A percentile compares a stretch with the other conserved stretches of the same genome.
Evolutionary conservation across 2,888 invertebrate species (phyloP).

Genomic region (Chrysotoxum bicinctum): DNA sequence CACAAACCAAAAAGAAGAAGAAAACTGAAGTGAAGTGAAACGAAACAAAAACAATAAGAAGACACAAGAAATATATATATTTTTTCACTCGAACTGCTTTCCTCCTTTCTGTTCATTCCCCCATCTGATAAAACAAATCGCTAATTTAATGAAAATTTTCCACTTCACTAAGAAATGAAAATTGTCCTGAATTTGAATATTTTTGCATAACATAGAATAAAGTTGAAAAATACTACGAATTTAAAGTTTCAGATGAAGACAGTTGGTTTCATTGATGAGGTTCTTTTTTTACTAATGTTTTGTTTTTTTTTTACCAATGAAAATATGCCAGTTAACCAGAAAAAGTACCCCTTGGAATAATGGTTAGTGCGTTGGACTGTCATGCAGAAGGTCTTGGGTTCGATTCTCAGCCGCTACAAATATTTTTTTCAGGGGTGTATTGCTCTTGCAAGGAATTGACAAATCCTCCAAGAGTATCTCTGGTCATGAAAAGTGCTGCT

Average conservation of each 20-base stretch:
- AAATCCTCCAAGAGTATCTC: too few species aligned
- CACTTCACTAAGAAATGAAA: slow-evolving; percentile 78
- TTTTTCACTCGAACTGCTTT: slow-evolving; percentile 1
- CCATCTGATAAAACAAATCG: slow-evolving; percentile 73
- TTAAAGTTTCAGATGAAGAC: background rate
- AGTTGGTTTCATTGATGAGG: background rate
- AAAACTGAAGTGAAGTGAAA: background rate
- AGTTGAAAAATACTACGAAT: background rate
- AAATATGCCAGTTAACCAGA: background rate
- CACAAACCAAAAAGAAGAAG: slow-evolving; percentile 14
- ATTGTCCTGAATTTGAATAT: slow-evolving; percentile 69
- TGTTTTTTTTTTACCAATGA: background rate
- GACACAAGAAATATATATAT: background rate
- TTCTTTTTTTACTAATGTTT: background rate
- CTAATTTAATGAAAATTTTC: slow-evolving; percentile 82
- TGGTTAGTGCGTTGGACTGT: too few species aligned
- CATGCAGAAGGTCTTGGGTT: too few species aligned
- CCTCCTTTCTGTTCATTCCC: background rate
- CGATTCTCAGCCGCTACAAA: too few species aligned
- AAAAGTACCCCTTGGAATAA: too few species aligned
- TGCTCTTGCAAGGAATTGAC: too few species aligned
- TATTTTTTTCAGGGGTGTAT: too few species aligned
- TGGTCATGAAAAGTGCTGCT: too few species aligned
- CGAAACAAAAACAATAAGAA: slow-evolving; percentile 16
- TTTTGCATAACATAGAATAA: slow-evolving; percentile 5